Evolutionary conservation across 2,888 invertebrate genomes (phyloP).

Genomic region (Cosmorhoe ocellata): DNA sequence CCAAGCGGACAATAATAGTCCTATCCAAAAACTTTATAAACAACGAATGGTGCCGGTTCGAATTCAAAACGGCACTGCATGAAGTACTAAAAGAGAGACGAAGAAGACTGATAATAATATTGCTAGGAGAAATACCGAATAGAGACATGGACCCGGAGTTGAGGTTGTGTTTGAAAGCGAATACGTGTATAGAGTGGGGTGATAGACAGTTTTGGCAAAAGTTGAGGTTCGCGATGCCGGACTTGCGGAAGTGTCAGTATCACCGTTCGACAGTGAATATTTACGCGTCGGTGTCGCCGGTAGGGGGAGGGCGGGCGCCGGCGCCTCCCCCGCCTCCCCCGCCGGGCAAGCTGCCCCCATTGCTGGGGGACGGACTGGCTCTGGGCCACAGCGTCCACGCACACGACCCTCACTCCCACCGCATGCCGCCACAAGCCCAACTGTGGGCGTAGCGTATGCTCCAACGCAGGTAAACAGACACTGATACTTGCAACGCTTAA

Average conservation of each 20-base stretch:
- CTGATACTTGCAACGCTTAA: constrained; percentile 77
- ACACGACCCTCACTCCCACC: constrained; percentile 75
- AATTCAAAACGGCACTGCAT: constrained; percentile 96
- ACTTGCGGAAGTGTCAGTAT: constrained; percentile 86
- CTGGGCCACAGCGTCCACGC: constrained; percentile 70
- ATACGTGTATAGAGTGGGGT: constrained; percentile 96
- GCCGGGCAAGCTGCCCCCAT: constrained; percentile 84
- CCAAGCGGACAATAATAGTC: constrained; percentile 93
- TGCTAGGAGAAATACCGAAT: constrained; percentile 94
- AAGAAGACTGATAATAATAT: constrained; percentile 93
- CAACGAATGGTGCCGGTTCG: constrained; percentile 97
- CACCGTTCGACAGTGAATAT: constrained; percentile 87
- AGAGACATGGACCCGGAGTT: constrained; percentile 95
- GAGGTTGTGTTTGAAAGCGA: constrained; percentile 93
- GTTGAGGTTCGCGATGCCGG: constrained; percentile 94
- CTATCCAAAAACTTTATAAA: constrained; percentile 96
- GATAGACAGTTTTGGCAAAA: constrained; percentile 99
- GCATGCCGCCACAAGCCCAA: constrained; percentile 85
- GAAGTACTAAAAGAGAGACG: constrained; percentile 94
- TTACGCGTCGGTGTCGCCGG: constrained; percentile 85
- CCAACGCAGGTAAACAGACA: constrained; percentile 83
- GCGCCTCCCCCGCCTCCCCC: constrained; percentile 85
- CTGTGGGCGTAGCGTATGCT: constrained; percentile 91
- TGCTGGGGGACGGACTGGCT: constrained; percentile 75
- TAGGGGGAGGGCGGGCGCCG: constrained; percentile 80